Evolutionary conservation across 2,888 invertebrate species (phyloP), one percentile per base, ranked within the genome.

Genomic region (Eupithecia subumbrata): DNA sequence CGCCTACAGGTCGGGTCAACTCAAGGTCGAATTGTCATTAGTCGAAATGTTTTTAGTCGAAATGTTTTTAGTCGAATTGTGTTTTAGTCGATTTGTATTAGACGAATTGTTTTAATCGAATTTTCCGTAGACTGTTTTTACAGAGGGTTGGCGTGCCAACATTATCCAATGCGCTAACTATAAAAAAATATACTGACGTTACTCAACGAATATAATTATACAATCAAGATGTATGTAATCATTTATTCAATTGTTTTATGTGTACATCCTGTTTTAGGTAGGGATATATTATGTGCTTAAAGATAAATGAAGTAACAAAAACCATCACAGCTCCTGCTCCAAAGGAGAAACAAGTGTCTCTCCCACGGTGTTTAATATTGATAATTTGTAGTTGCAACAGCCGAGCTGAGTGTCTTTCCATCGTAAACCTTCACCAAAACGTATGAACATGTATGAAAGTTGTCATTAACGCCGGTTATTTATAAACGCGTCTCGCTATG

Each of bases 311-410:
- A 25, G 43, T 68, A 43, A 45, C 25, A 72, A 70, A 67, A 43
- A 8, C 12, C 22, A 25, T 1, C 52, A 60, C 69, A 14, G 48
- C 73, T 75, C 73, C 64, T 60, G 40, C 16, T 69, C 74, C 72
- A 77, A 14, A 63, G 68, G 66, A 64, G 34, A 70, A 52, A 71
- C 68, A 72, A 72, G 5, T 40, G 71, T 67, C 73, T 67, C 84
- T 82, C 82, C 78, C 82, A 80, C 82, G 82, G 82, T 81, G 81
- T 84, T 85, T 82, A 83, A 84, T 84, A 85, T 83, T 85, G 84
- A 84, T 86, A 82, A 86, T 86, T 86, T 82, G 75, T 79, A 77
- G 83, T 82, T 84, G 81, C 79, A 76, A 80, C 83, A 85, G 80
- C 40, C n/a, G 72, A 76, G 67, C 71, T 76, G 52, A 72, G 72